Evolutionary conservation across 2,888 invertebrate genomes (phyloP).

Genomic region (Lithophane leautieri): DNA sequence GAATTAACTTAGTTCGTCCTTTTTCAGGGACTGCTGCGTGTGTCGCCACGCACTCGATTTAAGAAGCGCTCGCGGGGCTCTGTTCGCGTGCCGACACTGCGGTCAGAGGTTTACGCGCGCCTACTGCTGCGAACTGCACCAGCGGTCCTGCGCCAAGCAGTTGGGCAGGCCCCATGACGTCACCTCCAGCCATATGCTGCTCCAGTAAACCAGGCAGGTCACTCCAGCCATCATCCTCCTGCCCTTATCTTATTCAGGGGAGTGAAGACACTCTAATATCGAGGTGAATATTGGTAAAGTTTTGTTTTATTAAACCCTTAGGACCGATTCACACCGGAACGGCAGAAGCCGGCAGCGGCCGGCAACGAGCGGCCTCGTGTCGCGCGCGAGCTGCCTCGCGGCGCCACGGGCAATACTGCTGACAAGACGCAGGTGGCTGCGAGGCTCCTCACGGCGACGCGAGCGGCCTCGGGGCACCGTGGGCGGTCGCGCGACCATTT

Average conservation of each 20-base stretch:
- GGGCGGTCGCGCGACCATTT: too few relatives aligned
- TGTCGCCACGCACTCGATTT: slow-evolving; percentile 79
- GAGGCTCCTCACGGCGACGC: too few relatives aligned
- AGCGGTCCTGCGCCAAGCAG: slow-evolving; percentile 76
- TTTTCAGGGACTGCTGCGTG: slow-evolving; percentile 80
- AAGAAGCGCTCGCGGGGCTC: slow-evolving; percentile 54
- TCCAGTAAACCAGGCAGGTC: slow-evolving; percentile 68
- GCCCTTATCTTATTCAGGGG: background rate
- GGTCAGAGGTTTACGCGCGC: slow-evolving; percentile 82
- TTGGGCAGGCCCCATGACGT: slow-evolving; percentile 70
- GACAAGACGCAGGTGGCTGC: too few relatives aligned
- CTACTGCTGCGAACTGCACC: slow-evolving; percentile 85
- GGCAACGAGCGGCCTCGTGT: too few relatives aligned
- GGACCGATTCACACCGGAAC: too few relatives aligned
- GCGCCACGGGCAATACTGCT: too few relatives aligned
- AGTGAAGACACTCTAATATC: background rate
- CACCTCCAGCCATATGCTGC: slow-evolving; percentile 72
- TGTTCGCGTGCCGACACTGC: slow-evolving; percentile 81
- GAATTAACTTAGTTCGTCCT: background rate
- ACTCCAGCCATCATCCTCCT: background rate
- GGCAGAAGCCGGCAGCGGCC: too few relatives aligned
- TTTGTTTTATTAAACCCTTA: slow-evolving; percentile 9
- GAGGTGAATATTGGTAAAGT: slow-evolving; percentile 15
- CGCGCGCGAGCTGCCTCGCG: too few relatives aligned
- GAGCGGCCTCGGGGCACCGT: too few relatives aligned